Base-by-base conservation (phyloP, 2,113 vertebrate genomes). In the Pipra filicauda region DNA sequence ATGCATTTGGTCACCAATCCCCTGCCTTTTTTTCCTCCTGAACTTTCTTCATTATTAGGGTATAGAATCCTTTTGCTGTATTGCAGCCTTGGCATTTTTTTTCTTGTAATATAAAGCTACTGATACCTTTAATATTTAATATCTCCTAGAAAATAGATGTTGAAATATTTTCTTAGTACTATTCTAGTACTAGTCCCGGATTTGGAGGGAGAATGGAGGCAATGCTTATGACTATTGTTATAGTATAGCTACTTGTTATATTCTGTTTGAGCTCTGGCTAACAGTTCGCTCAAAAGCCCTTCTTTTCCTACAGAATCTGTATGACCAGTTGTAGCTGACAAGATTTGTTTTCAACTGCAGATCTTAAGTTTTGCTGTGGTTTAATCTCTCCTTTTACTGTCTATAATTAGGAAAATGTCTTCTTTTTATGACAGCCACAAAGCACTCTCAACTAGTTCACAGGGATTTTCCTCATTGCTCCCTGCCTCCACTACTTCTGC, bases 401-500 rank as follows among this genome's bases (percentile, higher is more conserved):
- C 23, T 48, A 10, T 57, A 83, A 61, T 43, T 69, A 79, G 83
- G 58, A 83, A 83, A 90, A 43, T 3, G 0, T 59, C n/a, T 16
- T 77, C 8, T 67, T 76, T 80, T 80, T n/a, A 21, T 26, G 46
- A 49, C 37, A 70, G 16, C 23, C 61, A 43, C 55, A 33, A 65
- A 69, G 18, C 27, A 48, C 23, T 72, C 9, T n/a, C 48, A 31
- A 37, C 15, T 49, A 8, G 11, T 67, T 93, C 65, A 44, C 14
- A 15, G 49, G 8, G 15, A 27, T 49, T 66, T 85, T 41, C 37
- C 33, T 37, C n/a, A 23, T 21, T 81, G 28, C 7, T 16, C 13
- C 0, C 1, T 73, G 11, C 14, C 14, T n/a, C 44, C 1, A 0
- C 61, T 79, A 18, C 35, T 59, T 82, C 48, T 33, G 23, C 58